phyloP scores from a whole-genome alignment of 2,113 vertebrate species.

The Peromyscus maniculatus region DNA sequence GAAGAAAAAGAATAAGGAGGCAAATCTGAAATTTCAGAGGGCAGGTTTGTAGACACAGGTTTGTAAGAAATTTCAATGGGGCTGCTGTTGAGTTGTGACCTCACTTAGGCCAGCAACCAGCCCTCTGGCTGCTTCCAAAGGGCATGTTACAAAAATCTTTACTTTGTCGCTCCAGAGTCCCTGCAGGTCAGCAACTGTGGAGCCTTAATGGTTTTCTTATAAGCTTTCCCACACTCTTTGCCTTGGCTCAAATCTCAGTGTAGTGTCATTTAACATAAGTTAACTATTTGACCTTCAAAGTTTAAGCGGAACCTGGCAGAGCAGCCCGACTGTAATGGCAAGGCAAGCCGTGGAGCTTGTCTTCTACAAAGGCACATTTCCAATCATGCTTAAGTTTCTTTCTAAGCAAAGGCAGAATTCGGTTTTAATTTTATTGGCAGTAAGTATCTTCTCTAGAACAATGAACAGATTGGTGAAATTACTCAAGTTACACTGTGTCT shows the following conservation, averaged over 20 bases:
- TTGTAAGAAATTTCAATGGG: constrained; percentile 43
- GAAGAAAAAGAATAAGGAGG: not conserved
- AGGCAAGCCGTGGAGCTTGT: constrained; percentile 32
- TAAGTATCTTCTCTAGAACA: constrained; percentile 55
- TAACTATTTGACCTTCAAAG: constrained; percentile 79
- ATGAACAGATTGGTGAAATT: not conserved
- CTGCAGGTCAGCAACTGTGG: constrained; percentile 71
- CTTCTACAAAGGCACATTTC: constrained; percentile 49
- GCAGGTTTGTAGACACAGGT: constrained; percentile 17
- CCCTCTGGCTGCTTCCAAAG: constrained; percentile 61
- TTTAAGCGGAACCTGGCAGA: constrained; percentile 65
- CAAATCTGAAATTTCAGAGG: constrained; percentile 71
- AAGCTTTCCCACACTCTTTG: constrained; percentile 79
- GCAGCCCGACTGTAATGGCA: constrained; percentile 7
- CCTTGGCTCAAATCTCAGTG: constrained; percentile 76
- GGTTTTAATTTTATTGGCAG: constrained; percentile 65
- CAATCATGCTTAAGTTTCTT: constrained; percentile 71
- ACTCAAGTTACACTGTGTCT: not conserved
- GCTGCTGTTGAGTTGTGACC: constrained; percentile 58
- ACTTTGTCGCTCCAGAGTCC: constrained; percentile 58
- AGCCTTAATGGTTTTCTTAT: constrained; percentile 76
- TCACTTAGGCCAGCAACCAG: constrained; percentile 11
- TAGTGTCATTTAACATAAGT: constrained; percentile 79
- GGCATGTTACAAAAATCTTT: constrained; percentile 58
- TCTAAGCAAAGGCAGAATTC: constrained; percentile 48